These are phyloP conservation scores for Lophochroa leadbeateri DNA, from an alignment of 2,113 vertebrate genomes.

Conservation along the genomic window DNA sequence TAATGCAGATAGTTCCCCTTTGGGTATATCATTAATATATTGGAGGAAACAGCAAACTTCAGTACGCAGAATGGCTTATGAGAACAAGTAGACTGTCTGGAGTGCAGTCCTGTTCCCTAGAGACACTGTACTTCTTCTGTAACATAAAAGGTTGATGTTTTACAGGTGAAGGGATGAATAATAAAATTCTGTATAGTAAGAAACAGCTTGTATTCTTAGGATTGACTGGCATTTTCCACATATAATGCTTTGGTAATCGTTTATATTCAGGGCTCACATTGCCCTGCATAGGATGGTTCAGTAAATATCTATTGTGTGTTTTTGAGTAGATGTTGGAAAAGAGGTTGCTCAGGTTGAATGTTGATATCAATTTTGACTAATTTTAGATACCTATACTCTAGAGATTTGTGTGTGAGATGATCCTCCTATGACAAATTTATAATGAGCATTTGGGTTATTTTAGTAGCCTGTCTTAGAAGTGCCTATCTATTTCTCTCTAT, in stretches of 20 bases:
- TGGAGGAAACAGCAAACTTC: not conserved
- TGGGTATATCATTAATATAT: not conserved
- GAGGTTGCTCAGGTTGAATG: not conserved
- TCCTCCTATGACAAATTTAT: not conserved
- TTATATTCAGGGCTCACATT: not conserved
- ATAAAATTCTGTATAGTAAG: not conserved
- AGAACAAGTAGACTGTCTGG: not conserved
- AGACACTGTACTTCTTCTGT: not conserved
- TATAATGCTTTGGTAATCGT: not conserved
- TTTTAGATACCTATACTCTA: not conserved
- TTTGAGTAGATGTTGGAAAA: not conserved
- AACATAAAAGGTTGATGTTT: not conserved
- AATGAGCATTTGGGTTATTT: not conserved
- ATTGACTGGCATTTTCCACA: not conserved
- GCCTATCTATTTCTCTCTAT: not conserved
- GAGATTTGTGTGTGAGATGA: not conserved
- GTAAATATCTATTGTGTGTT: not conserved
- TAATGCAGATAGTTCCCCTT: not conserved
- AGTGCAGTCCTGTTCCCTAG: not conserved
- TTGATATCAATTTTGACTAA: not conserved
- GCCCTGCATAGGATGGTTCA: not conserved
- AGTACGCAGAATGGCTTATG: not conserved
- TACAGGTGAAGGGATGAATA: not conserved
- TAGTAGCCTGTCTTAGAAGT: not conserved
- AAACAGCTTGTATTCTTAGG: not conserved